A percentile compares a stretch with the other conserved stretches of the same genome.
Evolutionary conservation across 2,113 vertebrate genomes (phyloP).

Genomic region (Romanogobio albipinnatus): DNA sequence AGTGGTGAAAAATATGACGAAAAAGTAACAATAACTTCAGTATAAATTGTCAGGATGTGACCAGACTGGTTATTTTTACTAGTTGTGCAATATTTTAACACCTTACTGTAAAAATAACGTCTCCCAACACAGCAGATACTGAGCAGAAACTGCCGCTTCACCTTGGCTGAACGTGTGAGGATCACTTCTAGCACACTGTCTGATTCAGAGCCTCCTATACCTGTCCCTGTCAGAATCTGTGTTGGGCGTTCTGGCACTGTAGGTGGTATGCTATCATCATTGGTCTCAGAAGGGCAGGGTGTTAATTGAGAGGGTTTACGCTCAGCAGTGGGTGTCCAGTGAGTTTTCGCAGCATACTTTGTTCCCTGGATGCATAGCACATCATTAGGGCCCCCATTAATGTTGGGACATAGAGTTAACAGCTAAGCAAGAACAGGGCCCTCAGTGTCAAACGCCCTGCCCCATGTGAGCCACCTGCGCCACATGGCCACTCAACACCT

Average conservation of each 20-base stretch:
- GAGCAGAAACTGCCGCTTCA: not conserved
- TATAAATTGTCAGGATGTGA: not conserved
- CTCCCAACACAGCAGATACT: not conserved
- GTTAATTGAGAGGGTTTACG: constrained; percentile 62
- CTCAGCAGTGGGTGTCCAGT: constrained; percentile 40
- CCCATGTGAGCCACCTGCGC: constrained; percentile 64
- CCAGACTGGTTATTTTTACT: not conserved
- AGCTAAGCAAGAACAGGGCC: constrained; percentile 61
- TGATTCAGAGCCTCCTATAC: constrained; percentile 48
- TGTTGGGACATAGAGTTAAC: constrained; percentile 59
- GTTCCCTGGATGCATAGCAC: constrained; percentile 54
- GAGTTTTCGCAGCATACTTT: constrained; percentile 50
- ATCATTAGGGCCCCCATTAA: constrained; percentile 67
- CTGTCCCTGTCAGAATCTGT: constrained; percentile 39
- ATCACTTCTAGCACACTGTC: constrained; percentile 24
- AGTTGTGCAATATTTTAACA: not conserved
- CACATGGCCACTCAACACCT: constrained; percentile 65
- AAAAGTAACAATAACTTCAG: not conserved
- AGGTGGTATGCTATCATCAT: constrained; percentile 49
- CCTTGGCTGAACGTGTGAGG: constrained; percentile 5
- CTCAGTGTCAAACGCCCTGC: constrained; percentile 71
- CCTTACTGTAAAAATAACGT: not conserved
- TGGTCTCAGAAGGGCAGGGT: constrained; percentile 50
- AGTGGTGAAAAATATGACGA: not conserved
- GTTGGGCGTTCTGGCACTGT: constrained; percentile 53